These are phyloP conservation scores for Drosophila vallismaia DNA, from an alignment of 2,888 invertebrate species.

Conservation along the genomic window DNA sequence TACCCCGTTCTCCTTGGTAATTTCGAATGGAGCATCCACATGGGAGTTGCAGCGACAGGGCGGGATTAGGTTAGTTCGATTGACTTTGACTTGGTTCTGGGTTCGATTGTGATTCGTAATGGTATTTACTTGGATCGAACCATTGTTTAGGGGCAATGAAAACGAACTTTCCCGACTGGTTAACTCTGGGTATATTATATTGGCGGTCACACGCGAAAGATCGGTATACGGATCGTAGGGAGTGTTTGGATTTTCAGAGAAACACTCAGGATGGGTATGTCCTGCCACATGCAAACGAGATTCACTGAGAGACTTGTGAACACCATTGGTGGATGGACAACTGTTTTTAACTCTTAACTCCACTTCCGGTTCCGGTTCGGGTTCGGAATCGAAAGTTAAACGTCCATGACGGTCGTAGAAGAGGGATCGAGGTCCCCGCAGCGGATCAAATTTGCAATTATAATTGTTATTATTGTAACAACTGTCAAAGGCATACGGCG, in stretches of 20 bases:
- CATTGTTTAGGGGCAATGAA: constrained; percentile 19
- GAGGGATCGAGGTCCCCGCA: constrained; percentile 58
- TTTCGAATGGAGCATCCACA: constrained; percentile 57
- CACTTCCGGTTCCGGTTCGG: constrained; percentile 40
- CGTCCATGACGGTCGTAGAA: constrained; percentile 80
- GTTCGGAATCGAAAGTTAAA: constrained; percentile 52
- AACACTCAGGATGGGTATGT: constrained; percentile 23
- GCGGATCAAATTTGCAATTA: constrained; percentile 51
- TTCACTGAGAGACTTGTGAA: constrained; percentile 51
- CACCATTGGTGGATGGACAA: background rate
- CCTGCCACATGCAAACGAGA: constrained; percentile 52
- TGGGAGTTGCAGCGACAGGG: constrained; percentile 76
- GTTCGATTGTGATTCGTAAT: background rate
- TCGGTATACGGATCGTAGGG: constrained; percentile 33
- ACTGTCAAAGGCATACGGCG: constrained; percentile 45
- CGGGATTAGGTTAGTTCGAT: constrained; percentile 73
- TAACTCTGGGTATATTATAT: constrained; percentile 19
- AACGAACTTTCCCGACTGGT: constrained; percentile 20
- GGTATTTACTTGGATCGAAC: constrained; percentile 8
- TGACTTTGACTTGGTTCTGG: constrained; percentile 43
- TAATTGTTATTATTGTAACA: constrained; percentile 53
- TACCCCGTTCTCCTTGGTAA: constrained; percentile 72
- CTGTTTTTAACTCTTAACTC: constrained; percentile 2
- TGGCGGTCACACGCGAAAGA: constrained; percentile 20
- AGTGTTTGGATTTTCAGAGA: constrained; percentile 3